Base-by-base conservation (phyloP, 92 coral and sea anemone species). In the Paramuricea clavata region DNA sequence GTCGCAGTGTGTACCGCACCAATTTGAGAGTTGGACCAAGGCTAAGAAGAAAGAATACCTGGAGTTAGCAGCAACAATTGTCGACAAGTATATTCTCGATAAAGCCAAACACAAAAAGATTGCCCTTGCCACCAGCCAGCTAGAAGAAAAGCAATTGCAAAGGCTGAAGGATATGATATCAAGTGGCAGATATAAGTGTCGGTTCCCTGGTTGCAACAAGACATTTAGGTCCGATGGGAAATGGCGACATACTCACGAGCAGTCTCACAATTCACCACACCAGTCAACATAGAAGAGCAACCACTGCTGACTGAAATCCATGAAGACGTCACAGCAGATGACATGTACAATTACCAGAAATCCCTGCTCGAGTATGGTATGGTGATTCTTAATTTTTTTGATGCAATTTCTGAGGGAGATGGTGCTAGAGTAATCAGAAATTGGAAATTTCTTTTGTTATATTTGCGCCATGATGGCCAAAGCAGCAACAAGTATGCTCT, bases 181-280 rank as follows among this genome's bases (percentile, higher is more conserved):
- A 27, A 44, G 12, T 44, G 81, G 81, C 22, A 25, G 81, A 50
- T 78, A 27, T 10, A 78, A 78, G 47, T 69, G 72, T 71, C 43
- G 72, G 25, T 70, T 61, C 42, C 92, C 90, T 74, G 94, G 94
- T 23, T 91, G 97, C 76, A 36, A 60, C 26, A 93, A 74, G 33
- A 83, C 85, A 6, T 93, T 86, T 89, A 87, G 86, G 21, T 92
- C 88, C 64, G 89, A 78, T 86, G 95, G 92, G 33, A 94, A 94
- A 74, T 31, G 87, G 25, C 81, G 91, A 72, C 43, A 70, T 64
- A 90, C 89, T 36, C 95, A 94, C 74, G 95, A 94, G 65, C 92
- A 84, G 13, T 56, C 64, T 11, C 98, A 94, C 74, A 85, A 81
- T 42, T 93, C 98, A 5, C 93, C 93, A n/a, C 98, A 5, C 93